Evolutionary conservation across 1,140 invertebrate genomes (phyloP), one percentile per base, ranked within the genome.

Genomic region (Listronotus bonariensis): DNA sequence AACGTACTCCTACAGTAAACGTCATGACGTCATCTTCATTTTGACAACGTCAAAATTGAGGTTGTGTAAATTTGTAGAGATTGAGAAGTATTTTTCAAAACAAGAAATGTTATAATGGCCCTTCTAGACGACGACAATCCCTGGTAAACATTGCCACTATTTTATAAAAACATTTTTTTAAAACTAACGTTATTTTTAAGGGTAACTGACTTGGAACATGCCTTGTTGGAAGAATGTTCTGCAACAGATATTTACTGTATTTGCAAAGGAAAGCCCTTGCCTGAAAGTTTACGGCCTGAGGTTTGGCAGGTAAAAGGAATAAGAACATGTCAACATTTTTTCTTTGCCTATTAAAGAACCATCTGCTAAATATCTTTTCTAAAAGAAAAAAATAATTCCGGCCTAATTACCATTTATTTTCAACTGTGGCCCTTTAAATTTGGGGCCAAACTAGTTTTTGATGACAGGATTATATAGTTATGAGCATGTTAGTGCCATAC

Each of bases 121-220:
- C 36, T 60, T 41, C 36, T 53, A 18, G 66, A 64, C n/a, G 68
- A 72, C n/a, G 71, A 70, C 26, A 68, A 61, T 60, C 61, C 45
- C 11, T 72, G 71, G 71, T 72, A 66, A 63, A 53, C 63, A 53
- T 15, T n/a, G 20, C 20, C 5, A 5, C 20, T 26, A 5, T 26
- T 26, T 26, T 15, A 64, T 55, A 17, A n/a, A 0, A 20, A 38
- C 17, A 36, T 51, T 17, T 49, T 3, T 7, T 34, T 41, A 11
- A 0, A n/a, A 42, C 10, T 26, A 48, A 40, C 40, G 7, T 51
- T 57, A 45, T 18, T 36, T 55, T 34, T 75, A 76, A 95, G 93
- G 94, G 84, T 93, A 54, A 84, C 89, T 68, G 92, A 96, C 76
- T 80, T 96, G 70, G 92, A 96, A 80, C 89, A 88, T 68, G 92